Evolutionary conservation across 2,797 vertebrate genomes (phyloP).

Genomic region (Eupleurogrammus muticus): DNA sequence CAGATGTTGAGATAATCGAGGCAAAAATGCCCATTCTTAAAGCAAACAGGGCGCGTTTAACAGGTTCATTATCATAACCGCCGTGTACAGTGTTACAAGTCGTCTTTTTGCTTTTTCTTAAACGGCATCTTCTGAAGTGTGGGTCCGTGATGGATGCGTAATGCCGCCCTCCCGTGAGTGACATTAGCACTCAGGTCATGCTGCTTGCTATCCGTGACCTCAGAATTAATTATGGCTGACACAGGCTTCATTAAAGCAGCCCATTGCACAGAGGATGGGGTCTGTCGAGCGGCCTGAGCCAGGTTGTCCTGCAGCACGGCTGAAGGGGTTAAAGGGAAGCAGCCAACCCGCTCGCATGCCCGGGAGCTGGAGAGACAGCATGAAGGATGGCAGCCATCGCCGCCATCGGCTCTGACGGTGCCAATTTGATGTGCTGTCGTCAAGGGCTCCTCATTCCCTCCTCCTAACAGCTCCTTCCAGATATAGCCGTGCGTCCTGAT

Average conservation of each 20-base stretch:
- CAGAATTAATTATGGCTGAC: conserved; percentile 77
- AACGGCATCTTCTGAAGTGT: conserved; percentile 30
- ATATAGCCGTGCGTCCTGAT: conserved; percentile 93
- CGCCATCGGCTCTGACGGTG: conserved; percentile 92
- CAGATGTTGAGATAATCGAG: conserved; percentile 65
- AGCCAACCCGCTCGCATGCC: conserved; percentile 72
- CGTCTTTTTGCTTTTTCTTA: conserved; percentile 35
- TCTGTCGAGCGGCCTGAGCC: conserved; percentile 71
- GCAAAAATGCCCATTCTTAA: conserved; percentile 34
- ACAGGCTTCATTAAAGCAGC: conserved; percentile 67
- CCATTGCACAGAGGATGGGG: conserved; percentile 51
- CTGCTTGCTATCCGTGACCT: conserved; percentile 66
- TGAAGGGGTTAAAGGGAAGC: conserved; percentile 84
- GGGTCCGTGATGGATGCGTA: conserved; percentile 23
- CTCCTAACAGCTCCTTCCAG: conserved; percentile 72
- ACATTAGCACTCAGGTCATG: conserved; percentile 64
- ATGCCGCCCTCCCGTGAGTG: conserved; percentile 43
- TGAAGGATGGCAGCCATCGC: conserved; percentile 94
- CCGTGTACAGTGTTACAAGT: conserved; percentile 7
- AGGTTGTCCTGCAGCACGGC: conserved; percentile 65
- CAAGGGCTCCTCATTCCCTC: conserved; percentile 84
- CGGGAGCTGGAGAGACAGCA: conserved; percentile 86
- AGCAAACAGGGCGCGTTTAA: conserved; percentile 36
- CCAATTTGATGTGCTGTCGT: conserved; percentile 94
- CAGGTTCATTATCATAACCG: conserved; percentile 25